Conservation (phyloP, 2,888 invertebrate species). For the Drosophila rubida region DNA sequence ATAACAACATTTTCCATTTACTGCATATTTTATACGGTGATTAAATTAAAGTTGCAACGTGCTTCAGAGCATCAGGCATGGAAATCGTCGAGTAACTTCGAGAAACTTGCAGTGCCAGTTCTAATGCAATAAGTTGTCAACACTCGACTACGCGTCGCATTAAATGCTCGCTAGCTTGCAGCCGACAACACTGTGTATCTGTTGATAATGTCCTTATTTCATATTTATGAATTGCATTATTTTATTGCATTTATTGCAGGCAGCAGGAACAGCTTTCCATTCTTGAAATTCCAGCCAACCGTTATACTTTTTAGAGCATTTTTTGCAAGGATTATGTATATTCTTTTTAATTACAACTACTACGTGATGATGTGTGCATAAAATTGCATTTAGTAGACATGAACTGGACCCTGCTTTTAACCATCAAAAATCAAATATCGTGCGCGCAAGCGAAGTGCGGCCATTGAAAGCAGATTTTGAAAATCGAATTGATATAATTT, state of each 20-base stretch:
- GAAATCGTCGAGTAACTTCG: conserved; percentile 17
- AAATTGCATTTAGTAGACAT: background rate
- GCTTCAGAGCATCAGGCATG: conserved; percentile 27
- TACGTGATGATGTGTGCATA: background rate
- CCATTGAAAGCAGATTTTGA: conserved; percentile 21
- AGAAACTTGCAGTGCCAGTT: conserved; percentile 21
- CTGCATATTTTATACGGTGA: conserved; percentile 74
- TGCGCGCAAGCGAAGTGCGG: too few relatives aligned
- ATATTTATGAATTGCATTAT: background rate
- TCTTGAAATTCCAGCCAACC: background rate
- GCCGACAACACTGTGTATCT: background rate
- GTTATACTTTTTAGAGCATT: background rate
- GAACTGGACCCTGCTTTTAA: background rate
- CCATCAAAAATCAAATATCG: background rate
- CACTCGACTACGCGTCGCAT: conserved; percentile 10
- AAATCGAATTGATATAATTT: conserved; percentile 44
- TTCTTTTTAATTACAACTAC: background rate
- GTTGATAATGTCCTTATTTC: background rate
- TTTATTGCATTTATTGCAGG: background rate
- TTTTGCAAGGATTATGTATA: background rate
- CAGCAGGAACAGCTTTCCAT: background rate
- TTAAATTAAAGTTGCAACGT: conserved; percentile 74
- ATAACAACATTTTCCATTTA: conserved; percentile 79
- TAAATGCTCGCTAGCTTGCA: conserved; percentile 1
- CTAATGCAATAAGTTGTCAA: conserved; percentile 38